Evolutionary conservation across 1,140 invertebrate genomes (phyloP).

Genomic region (Dreissena rostriformis): DNA sequence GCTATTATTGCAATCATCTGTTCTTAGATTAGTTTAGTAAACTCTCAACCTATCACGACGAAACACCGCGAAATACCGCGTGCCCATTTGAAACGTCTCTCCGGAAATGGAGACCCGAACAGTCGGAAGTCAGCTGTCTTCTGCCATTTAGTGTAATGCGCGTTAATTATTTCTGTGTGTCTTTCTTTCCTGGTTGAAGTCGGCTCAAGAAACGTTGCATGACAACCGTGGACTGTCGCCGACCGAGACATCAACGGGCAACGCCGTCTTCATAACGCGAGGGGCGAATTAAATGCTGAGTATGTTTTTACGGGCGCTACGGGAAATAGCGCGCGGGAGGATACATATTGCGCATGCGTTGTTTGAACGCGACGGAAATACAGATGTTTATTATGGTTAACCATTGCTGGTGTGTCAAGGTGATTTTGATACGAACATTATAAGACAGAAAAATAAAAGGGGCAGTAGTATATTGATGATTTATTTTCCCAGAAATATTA

Average conservation of each 20-base stretch:
- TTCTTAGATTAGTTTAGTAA: constrained; percentile 57
- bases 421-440: too few species aligned
- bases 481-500: too few species aligned
- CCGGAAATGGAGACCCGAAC: constrained; percentile 41
- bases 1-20: constrained; percentile 42
- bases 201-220: constrained; percentile 41
- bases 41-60: neutral
- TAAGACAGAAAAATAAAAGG: too few species aligned
- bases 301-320: constrained; percentile 57
- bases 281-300: constrained; percentile 54
- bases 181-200: constrained; percentile 15
- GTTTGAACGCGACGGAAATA: constrained; percentile 21
- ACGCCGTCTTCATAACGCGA: constrained; percentile 31
- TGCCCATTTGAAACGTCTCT: constrained; percentile 26
- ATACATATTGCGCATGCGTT: constrained; percentile 38
- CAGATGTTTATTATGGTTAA: constrained; percentile 3
- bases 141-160: constrained; percentile 49
- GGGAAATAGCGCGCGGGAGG: constrained; percentile 47
- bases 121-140: constrained; percentile 44
- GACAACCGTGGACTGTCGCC: constrained; percentile 42
- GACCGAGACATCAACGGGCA: neutral
- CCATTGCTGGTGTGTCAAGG: too few species aligned
- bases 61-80: constrained; percentile 39
- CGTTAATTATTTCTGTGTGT: constrained; percentile 47
- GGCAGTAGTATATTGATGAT: too few species aligned